These are phyloP conservation scores for Eurypyga helias DNA, from an alignment of 2,113 vertebrate genomes.

Conservation along the genomic window DNA sequence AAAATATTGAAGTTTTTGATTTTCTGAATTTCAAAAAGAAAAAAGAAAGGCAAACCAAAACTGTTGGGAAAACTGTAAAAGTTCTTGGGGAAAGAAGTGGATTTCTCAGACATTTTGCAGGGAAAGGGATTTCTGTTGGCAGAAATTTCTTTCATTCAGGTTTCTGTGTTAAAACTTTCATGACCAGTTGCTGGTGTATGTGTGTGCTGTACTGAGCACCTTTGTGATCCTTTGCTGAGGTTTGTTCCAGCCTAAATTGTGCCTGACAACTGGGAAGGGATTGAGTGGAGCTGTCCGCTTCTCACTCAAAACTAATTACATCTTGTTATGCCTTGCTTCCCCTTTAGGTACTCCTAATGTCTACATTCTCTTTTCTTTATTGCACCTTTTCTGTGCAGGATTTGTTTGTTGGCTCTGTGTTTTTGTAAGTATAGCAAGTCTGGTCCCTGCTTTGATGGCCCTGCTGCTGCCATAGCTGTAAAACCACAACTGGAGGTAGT, in stretches of 20 bases:
- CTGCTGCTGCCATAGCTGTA: neutral
- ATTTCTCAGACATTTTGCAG: neutral
- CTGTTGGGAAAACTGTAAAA: neutral
- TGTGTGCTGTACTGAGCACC: neutral
- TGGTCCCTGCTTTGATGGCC: neutral
- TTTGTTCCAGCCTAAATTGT: neutral
- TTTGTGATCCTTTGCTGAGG: neutral
- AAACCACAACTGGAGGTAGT: neutral
- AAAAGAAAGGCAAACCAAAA: neutral
- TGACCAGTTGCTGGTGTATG: accelerated
- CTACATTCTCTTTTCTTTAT: neutral
- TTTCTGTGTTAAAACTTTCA: neutral
- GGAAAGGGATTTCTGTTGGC: neutral
- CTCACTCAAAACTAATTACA: neutral
- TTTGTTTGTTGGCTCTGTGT: neutral
- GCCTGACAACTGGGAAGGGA: neutral
- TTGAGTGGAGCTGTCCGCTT: neutral
- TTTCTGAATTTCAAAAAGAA: neutral
- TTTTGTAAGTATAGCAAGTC: neutral
- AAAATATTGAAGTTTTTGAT: accelerated
- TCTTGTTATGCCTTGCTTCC: neutral
- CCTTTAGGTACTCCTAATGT: neutral
- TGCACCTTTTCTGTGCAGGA: neutral
- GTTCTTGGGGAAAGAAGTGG: neutral
- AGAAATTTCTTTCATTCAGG: neutral